Conservation (phyloP, 2,797 vertebrate genomes). For the Sciurus carolinensis region DNA sequence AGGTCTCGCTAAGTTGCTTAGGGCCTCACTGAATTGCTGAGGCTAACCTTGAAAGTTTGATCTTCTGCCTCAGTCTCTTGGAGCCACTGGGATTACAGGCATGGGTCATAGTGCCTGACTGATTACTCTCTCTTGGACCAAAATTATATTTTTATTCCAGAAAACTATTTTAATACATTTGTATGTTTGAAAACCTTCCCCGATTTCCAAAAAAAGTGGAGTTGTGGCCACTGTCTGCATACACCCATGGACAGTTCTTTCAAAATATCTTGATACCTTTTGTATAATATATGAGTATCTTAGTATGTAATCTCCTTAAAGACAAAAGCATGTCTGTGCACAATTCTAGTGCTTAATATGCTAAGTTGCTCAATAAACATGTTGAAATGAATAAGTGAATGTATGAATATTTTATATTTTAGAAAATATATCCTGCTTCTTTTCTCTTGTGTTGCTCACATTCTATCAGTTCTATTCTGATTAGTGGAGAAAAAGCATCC, state of each 20-base stretch:
- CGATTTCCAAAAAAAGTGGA: not conserved
- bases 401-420: conserved; percentile 17
- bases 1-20: too few species aligned
- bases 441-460: not conserved
- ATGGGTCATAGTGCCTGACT: too few species aligned
- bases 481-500: not conserved
- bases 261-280: not conserved
- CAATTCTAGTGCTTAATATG: not conserved
- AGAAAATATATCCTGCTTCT: not conserved
- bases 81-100: too few species aligned
- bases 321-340: not conserved
- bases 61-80: too few species aligned
- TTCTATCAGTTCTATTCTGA: not conserved
- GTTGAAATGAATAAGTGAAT: conserved; percentile 11
- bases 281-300: not conserved
- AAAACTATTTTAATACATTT: not conserved
- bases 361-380: conserved; percentile 34
- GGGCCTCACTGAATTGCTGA: too few species aligned
- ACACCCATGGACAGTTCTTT: not conserved
- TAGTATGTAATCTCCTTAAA: not conserved
- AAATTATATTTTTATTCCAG: not conserved
- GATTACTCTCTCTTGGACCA: not conserved
- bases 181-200: not conserved
- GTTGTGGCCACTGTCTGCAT: not conserved
- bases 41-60: too few species aligned